Evolutionary conservation across 1,140 invertebrate species (phyloP).

Genomic region (Frieseomelitta varia): DNA sequence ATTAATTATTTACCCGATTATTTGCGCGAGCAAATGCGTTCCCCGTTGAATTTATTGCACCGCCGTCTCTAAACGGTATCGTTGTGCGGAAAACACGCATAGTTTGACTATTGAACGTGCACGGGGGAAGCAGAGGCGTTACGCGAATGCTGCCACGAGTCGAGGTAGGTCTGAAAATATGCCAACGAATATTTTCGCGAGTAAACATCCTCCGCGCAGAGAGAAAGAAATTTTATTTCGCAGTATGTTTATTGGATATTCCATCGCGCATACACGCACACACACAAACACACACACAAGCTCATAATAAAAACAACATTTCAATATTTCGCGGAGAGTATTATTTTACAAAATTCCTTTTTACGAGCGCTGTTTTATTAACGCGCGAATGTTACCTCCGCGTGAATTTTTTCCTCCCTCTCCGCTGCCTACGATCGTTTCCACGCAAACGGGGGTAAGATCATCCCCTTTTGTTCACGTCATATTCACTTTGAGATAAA

Average conservation of each 20-base stretch:
- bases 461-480: background rate
- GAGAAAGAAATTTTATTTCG: background rate
- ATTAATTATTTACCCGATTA: background rate
- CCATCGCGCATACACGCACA: too few species aligned
- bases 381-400: background rate
- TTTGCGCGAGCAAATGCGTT: background rate
- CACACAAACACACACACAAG: too few species aligned
- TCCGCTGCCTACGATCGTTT: background rate
- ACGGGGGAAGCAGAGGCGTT: too few species aligned
- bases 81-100: background rate
- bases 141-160: background rate
- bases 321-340: background rate
- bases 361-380: background rate
- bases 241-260: background rate
- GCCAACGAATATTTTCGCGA: background rate
- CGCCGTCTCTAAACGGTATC: background rate
- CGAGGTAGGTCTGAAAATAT: background rate
- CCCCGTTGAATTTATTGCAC: background rate
- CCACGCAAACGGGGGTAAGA: background rate
- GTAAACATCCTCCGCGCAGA: background rate
- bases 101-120: background rate
- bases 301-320: background rate
- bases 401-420: background rate
- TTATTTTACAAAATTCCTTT: background rate
- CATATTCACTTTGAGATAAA: conserved; percentile 30